These are phyloP conservation scores for Clarias magur DNA, from an alignment of 2,113 vertebrate genomes.

Conservation along the genomic window DNA sequence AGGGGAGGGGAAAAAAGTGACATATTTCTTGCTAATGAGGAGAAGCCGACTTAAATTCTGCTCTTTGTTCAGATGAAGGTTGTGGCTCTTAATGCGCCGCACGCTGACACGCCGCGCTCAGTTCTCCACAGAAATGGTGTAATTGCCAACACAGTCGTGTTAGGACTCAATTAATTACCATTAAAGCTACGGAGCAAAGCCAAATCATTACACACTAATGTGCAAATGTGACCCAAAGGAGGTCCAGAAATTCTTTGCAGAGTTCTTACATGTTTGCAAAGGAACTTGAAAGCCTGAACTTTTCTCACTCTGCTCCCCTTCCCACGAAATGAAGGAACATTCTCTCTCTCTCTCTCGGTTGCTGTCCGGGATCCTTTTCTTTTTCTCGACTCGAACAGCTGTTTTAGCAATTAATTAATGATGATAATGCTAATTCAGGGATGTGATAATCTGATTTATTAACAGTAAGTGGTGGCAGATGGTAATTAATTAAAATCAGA, in stretches of 20 bases:
- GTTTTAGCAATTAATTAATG: conserved; percentile 49
- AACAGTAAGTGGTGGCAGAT: not conserved
- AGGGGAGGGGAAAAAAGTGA: conserved; percentile 43
- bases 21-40: conserved; percentile 63
- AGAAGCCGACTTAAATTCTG: conserved; percentile 57
- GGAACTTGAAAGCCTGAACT: conserved; percentile 62
- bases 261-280: conserved; percentile 69
- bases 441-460: conserved; percentile 53
- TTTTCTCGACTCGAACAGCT: conserved; percentile 38
- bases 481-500: not conserved
- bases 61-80: conserved; percentile 71
- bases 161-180: conserved; percentile 78
- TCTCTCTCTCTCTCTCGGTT: conserved; percentile 13
- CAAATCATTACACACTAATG: conserved; percentile 71
- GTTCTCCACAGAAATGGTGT: conserved; percentile 69
- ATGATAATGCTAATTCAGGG: conserved; percentile 40
- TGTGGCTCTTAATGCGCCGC: conserved; percentile 68
- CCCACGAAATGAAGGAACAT: conserved; percentile 58
- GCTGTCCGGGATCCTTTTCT: no score
- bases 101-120: conserved; percentile 63
- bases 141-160: conserved; percentile 69
- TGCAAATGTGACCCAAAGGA: conserved; percentile 75
- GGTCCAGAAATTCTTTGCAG: conserved; percentile 64
- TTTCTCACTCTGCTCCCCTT: conserved; percentile 36
- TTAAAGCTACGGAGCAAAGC: conserved; percentile 65